Percentiles rank a stretch among this genome's conserved stretches.
These are phyloP conservation scores for Saguinus imperator DNA, from an alignment of 2,113 vertebrate species.

Conservation along the genomic window DNA sequence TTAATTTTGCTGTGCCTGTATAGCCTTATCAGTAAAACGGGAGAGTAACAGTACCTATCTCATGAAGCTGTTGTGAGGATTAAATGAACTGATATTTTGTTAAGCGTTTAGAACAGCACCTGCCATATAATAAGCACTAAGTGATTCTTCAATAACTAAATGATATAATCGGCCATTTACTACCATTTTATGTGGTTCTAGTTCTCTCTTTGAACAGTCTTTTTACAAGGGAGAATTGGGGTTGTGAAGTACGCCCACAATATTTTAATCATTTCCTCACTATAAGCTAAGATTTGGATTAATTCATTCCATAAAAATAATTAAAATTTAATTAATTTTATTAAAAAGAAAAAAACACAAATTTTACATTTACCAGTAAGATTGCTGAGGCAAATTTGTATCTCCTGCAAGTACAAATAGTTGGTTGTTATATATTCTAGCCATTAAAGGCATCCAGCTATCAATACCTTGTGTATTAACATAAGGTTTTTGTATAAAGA, in stretches of 20 bases:
- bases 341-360: conserved; percentile 75
- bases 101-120: neutral
- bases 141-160: neutral
- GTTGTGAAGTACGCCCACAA: neutral
- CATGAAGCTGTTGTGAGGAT: neutral
- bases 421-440: conserved; percentile 78
- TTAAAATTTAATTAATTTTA: conserved; percentile 74
- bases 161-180: neutral
- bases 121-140: neutral
- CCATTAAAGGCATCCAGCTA: conserved; percentile 79
- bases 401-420: conserved; percentile 78
- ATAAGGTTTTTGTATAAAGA: conserved; percentile 84
- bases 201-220: neutral
- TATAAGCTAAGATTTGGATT: conserved; percentile 71
- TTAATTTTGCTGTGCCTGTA: neutral
- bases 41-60: neutral
- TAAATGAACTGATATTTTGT: neutral
- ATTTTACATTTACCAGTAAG: conserved; percentile 70
- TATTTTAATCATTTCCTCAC: conserved; percentile 31
- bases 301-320: conserved; percentile 74
- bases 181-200: neutral
- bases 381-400: conserved; percentile 60
- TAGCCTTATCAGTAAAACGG: neutral
- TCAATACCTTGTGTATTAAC: conserved; percentile 85
- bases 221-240: conserved; percentile 7